Percentiles rank a stretch among this genome's conserved stretches.
Conservation (phyloP, 2,888 invertebrate genomes). For the Tipula confusa region DNA sequence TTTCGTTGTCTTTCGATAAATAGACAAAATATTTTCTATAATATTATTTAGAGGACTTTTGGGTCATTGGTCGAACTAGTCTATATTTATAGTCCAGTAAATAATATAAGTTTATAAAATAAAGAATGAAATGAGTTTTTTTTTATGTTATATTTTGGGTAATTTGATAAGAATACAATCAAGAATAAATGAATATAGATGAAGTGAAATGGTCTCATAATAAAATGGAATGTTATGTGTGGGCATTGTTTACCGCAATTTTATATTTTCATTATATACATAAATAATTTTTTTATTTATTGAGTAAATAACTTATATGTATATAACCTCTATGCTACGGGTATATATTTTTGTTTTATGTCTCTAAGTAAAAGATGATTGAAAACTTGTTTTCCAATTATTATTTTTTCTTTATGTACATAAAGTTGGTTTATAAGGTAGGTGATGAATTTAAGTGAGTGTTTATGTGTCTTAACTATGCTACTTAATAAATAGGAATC, state of each 20-base stretch:
- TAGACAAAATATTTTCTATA: neutral
- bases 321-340: neutral
- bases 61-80: neutral
- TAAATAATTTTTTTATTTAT: neutral
- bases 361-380: neutral
- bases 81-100: neutral
- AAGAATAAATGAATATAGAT: slow-evolving; percentile 20
- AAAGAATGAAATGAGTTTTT: neutral
- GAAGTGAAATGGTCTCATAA: neutral
- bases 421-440: neutral
- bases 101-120: neutral
- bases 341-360: neutral
- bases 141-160: neutral
- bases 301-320: neutral
- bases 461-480: neutral
- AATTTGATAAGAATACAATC: slow-evolving; percentile 3
- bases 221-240: slow-evolving; percentile 6
- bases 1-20: neutral
- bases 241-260: neutral
- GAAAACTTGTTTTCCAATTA: neutral
- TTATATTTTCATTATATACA: neutral
- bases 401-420: neutral
- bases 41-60: neutral
- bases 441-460: neutral
- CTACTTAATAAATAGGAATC: too few species aligned